Conservation (phyloP, 2,113 vertebrate genomes). For the Aspidoscelis tigris region DNA sequence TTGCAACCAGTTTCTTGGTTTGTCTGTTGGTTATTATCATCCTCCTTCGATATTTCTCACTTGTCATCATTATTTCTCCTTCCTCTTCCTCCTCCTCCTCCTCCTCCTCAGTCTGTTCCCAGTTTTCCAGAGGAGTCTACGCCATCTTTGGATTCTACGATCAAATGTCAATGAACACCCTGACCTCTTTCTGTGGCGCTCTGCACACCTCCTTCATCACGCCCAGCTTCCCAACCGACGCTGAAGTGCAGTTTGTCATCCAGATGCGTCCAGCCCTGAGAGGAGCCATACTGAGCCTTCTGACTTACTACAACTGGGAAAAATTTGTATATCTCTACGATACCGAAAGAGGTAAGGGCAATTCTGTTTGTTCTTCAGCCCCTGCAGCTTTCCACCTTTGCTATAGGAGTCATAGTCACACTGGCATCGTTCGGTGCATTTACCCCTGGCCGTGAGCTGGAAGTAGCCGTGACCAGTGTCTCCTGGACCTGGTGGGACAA, state of each 20-base stretch:
- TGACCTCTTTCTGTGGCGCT: constrained; percentile 97
- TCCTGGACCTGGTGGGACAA: too few relatives aligned
- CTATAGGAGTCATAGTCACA: background rate
- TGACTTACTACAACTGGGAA: constrained; percentile 95
- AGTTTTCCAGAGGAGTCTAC: constrained; percentile 97
- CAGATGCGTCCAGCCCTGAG: constrained; percentile 94
- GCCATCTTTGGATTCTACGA: constrained; percentile 99
- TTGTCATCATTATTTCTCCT: constrained; percentile 58
- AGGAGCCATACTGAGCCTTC: constrained; percentile 89
- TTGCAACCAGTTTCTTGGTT: background rate
- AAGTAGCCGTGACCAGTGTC: too few relatives aligned
- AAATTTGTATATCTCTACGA: constrained; percentile 98
- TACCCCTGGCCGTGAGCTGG: too few relatives aligned
- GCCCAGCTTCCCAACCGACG: constrained; percentile 93
- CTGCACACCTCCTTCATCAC: constrained; percentile 98
- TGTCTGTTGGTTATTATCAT: background rate
- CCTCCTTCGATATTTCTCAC: background rate
- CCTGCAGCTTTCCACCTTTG: background rate
- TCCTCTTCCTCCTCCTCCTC: too few relatives aligned
- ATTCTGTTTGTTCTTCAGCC: background rate
- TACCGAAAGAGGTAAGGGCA: constrained; percentile 93
- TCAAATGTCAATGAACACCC: constrained; percentile 97
- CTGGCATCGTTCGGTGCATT: background rate
- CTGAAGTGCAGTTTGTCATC: constrained; percentile 96
- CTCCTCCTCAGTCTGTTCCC: constrained; percentile 90